Evolutionary conservation across 2,113 vertebrate species (phyloP).

Genomic region (Mustelus asterias): DNA sequence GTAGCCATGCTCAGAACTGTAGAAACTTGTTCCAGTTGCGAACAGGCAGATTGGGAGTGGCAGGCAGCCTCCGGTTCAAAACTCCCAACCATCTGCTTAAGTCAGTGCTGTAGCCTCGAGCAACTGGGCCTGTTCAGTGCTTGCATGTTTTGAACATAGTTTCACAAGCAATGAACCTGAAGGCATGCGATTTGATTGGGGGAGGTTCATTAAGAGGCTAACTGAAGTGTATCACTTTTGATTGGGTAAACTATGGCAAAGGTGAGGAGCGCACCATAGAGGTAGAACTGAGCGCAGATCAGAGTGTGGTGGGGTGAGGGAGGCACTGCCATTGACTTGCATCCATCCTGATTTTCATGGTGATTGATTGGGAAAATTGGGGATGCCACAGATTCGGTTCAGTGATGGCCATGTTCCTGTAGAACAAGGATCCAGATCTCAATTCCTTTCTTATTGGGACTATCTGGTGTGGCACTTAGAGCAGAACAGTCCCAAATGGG

Average conservation of each 20-base stretch:
- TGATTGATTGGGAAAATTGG: not conserved
- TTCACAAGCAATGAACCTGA: not conserved
- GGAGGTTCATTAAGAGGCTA: constrained; percentile 5
- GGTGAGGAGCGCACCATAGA: not conserved
- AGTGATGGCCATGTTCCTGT: not conserved
- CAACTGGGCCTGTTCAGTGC: not conserved
- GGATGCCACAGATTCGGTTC: not conserved
- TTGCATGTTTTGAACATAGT: not conserved
- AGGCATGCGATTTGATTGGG: not conserved
- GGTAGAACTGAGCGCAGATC: not conserved
- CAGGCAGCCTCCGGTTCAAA: not conserved
- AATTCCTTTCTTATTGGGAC: not conserved
- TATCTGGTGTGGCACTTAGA: not conserved
- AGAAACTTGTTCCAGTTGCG: constrained; percentile 20
- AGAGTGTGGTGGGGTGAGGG: not conserved
- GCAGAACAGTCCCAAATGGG: not conserved
- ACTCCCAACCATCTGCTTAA: not conserved
- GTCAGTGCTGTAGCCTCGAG: not conserved
- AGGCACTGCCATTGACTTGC: not conserved
- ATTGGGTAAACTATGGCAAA: not conserved
- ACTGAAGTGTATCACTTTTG: not conserved
- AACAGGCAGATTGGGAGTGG: constrained; percentile 8
- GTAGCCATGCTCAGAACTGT: not conserved
- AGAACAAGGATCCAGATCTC: not conserved
- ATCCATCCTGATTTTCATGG: not conserved